phyloP scores from a whole-genome alignment of 2,113 vertebrate genomes.

The Pseudorectes ferrugineus region DNA sequence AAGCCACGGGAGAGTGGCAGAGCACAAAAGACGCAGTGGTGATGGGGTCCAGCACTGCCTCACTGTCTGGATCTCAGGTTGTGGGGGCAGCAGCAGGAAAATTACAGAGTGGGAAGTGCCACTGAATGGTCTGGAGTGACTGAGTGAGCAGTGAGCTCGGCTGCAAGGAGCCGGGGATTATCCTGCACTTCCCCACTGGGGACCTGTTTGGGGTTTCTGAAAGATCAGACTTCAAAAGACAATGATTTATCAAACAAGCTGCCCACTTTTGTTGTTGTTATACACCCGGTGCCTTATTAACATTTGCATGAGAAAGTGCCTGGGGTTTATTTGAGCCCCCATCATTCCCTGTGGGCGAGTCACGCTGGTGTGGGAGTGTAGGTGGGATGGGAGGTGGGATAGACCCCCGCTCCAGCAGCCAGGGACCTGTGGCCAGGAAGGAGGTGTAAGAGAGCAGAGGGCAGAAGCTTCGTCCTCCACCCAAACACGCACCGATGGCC shows the following conservation, averaged over 20 bases:
- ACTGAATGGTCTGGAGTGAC: not conserved
- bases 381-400: not conserved
- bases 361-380: rapidly evolving
- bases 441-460: rapidly evolving
- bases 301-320: not conserved
- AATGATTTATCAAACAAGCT: not conserved
- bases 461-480: not conserved
- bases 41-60: not conserved
- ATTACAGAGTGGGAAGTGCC: not conserved
- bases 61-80: not conserved
- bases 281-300: not conserved
- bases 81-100: not conserved
- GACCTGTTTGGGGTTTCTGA: not conserved
- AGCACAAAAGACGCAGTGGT: rapidly evolving
- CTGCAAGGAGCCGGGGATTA: not conserved
- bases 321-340: not conserved
- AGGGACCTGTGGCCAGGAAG: not conserved
- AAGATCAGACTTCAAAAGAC: not conserved
- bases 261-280: not conserved
- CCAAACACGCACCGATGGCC: rapidly evolving
- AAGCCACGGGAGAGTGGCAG: not conserved
- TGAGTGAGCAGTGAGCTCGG: not conserved
- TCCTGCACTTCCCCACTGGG: not conserved
- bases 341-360: not conserved
- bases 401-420: not conserved